Conservation (phyloP, 2,888 invertebrate genomes). For the Luperina testacea region DNA sequence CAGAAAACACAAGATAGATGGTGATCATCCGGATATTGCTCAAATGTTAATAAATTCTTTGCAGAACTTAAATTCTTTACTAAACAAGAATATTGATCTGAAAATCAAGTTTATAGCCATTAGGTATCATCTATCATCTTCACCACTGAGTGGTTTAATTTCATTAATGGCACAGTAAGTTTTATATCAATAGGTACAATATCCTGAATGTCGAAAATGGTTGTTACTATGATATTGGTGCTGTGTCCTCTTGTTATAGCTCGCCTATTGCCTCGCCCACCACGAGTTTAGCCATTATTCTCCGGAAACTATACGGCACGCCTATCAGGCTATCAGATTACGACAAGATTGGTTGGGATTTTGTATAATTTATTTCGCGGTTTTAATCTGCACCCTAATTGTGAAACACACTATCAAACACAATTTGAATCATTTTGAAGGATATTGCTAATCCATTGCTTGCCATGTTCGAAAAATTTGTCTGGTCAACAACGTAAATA, state of each 20-base stretch:
- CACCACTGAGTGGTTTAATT: not conserved
- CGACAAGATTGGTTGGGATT: not conserved
- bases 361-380: not conserved
- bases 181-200: not conserved
- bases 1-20: not conserved
- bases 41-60: not conserved
- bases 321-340: constrained; percentile 1
- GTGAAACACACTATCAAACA: too few species aligned
- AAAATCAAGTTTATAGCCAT: not conserved
- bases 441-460: too few species aligned
- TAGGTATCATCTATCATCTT: too few species aligned
- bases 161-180: not conserved
- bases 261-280: constrained; percentile 9
- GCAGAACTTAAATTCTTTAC: not conserved
- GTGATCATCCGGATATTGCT: not conserved
- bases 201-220: constrained; percentile 2
- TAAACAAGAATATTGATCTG: not conserved
- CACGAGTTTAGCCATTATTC: constrained; percentile 16
- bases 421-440: too few species aligned
- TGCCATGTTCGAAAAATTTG: too few species aligned
- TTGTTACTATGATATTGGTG: constrained; percentile 7
- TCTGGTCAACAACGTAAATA: too few species aligned
- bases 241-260: not conserved
- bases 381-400: too few species aligned
- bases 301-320: constrained; percentile 28